phyloP scores from a whole-genome alignment of 2,888 invertebrate genomes.

The Boloria selene region DNA sequence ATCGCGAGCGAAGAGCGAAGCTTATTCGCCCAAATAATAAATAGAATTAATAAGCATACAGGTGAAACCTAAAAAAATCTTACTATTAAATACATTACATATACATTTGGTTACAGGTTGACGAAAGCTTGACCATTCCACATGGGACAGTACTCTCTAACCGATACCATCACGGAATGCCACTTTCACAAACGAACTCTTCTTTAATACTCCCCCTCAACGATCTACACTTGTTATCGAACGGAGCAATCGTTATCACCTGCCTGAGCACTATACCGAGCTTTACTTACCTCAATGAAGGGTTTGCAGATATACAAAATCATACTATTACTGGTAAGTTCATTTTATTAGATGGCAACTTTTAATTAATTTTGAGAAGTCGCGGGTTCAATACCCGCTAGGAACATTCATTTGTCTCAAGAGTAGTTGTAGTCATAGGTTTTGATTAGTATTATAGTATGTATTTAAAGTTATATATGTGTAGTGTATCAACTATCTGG shows the following conservation, averaged over 20 bases:
- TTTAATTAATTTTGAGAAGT: too few species aligned
- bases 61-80: too few species aligned
- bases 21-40: too few species aligned
- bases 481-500: too few species aligned
- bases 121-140: conserved; percentile 69
- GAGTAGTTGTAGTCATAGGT: too few species aligned
- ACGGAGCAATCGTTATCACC: conserved; percentile 87
- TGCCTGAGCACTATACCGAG: conserved; percentile 91
- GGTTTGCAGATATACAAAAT: conserved; percentile 88
- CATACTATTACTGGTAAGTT: conserved; percentile 87
- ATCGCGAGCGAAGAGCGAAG: too few species aligned
- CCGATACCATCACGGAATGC: conserved; percentile 68
- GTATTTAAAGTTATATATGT: too few species aligned
- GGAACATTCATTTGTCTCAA: too few species aligned
- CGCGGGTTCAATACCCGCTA: too few species aligned
- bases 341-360: too few species aligned
- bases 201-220: conserved; percentile 86
- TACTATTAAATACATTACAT: not conserved
- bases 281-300: conserved; percentile 85
- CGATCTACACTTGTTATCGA: conserved; percentile 85
- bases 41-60: too few species aligned
- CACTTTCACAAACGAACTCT: conserved; percentile 65
- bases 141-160: conserved; percentile 67
- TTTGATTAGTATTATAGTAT: too few species aligned
- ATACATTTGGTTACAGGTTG: conserved; percentile 55